Base-by-base conservation (phyloP, 2,113 vertebrate species). In the Actenoides lindsayi region DNA sequence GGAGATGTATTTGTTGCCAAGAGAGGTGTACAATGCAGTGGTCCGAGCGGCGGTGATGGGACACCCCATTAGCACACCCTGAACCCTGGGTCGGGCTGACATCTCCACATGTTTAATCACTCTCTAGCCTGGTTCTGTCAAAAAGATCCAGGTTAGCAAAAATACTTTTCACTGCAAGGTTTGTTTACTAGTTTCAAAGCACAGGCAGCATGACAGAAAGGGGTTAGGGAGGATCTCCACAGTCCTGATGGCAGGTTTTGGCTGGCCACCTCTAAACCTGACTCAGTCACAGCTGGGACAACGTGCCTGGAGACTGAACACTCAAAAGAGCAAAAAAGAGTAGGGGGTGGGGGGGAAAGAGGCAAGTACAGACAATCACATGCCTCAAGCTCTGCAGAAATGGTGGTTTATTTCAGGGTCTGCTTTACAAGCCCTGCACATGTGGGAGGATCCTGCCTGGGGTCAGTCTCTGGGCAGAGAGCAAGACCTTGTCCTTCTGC, bases 101-200 rank as follows among this genome's bases (percentile, higher is more conserved):
- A 77, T n/a, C 9, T 3, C 69, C 64, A 80, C 64, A 27, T 60
- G 51, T 87, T 81, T 87, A 91, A 94, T 87, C 23, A 9, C 33
- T 71, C 69, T 77, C 74, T 75, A 95, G 44, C 94, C 91, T 24
- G 62, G 83, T 91, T 96, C 93, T 96, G 94, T 96, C 96, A 96
- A 37, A 96, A 70, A 0, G 0, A 95, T 91, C 73, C 93, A 79
- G 51, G 83, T 82, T 92, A 75, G 56, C 60, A 87, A 83, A 95
- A 82, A 67, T 60, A 67, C 48, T 95, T 91, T 64, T 68, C 81
- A 48, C 74, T 19, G 27, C 39, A 70, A 87, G 69, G 77, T 89
- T 81, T 95, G 93, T 95, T 96, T 96, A 84, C 56, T 33, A 81
- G 69, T 48, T 91, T 94, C 89, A 93, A 87, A 93, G 89, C 83